Percentiles rank a stretch among this genome's conserved stretches.
Conservation (phyloP, 2,113 vertebrate species). For the Ammospiza nelsoni region DNA sequence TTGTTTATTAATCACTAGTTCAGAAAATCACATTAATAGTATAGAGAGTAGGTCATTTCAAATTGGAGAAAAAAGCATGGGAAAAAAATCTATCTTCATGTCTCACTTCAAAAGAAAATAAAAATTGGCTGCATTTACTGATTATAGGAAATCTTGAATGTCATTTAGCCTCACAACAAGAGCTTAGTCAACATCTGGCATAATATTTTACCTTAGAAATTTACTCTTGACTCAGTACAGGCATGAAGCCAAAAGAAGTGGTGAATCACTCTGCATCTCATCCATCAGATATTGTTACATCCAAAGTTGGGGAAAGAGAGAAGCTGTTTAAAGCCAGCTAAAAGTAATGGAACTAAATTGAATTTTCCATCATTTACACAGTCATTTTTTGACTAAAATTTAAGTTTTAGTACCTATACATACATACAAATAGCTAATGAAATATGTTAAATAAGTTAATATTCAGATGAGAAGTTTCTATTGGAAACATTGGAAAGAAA, state of each 20-base stretch:
- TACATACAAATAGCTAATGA: not conserved
- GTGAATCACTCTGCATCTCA: constrained; percentile 21
- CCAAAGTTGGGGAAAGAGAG: not conserved
- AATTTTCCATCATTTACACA: not conserved
- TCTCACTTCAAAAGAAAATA: not conserved
- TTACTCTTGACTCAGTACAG: constrained; percentile 47
- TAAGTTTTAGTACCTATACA: not conserved
- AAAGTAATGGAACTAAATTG: not conserved
- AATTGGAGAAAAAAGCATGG: not conserved
- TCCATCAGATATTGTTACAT: constrained; percentile 5
- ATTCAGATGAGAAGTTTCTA: not conserved
- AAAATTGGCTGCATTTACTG: not conserved
- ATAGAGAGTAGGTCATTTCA: not conserved
- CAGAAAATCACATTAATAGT: not conserved
- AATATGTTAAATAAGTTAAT: not conserved
- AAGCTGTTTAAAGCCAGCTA: not conserved
- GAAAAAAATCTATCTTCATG: not conserved
- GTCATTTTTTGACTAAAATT: not conserved
- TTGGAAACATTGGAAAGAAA: not conserved
- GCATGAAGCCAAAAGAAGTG: constrained; percentile 16
- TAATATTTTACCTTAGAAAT: constrained; percentile 30
- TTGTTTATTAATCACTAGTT: not conserved
- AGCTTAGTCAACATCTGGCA: constrained; percentile 61
- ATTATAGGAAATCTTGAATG: constrained; percentile 21
- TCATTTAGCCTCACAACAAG: constrained; percentile 32